These are phyloP conservation scores for Sebastolobus alascanus DNA, from an alignment of 2,797 vertebrate species.

Conservation along the genomic window DNA sequence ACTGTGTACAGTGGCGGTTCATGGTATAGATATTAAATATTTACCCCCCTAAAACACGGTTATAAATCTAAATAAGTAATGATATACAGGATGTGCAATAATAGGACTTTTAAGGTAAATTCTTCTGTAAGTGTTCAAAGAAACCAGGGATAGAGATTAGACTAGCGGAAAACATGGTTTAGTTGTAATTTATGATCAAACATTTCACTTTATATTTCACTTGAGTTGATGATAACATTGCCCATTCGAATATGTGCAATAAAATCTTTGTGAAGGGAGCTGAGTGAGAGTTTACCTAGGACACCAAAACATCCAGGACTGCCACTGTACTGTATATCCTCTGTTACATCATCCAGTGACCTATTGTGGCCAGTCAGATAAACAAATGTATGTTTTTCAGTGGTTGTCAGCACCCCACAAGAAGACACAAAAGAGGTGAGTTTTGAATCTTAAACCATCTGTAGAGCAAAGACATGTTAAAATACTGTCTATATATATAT, in stretches of 20 bases:
- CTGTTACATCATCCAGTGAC: background rate
- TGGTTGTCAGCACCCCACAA: background rate
- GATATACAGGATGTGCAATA: too few relatives aligned
- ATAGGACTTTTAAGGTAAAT: background rate
- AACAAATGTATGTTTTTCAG: background rate
- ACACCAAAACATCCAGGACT: background rate
- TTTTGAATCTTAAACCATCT: background rate
- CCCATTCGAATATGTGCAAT: background rate
- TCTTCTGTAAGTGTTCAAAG: background rate
- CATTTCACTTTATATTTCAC: background rate
- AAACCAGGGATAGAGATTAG: background rate
- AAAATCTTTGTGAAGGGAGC: background rate
- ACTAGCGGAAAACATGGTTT: background rate
- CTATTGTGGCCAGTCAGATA: background rate
- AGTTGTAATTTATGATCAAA: background rate
- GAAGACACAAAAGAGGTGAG: background rate
- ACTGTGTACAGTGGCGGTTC: background rate
- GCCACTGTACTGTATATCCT: background rate
- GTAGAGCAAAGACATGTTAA: background rate
- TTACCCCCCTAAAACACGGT: too few relatives aligned
- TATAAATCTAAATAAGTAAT: too few relatives aligned
- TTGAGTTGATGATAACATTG: background rate
- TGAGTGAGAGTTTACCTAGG: background rate
- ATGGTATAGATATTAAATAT: background rate
- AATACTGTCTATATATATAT: background rate